Percentiles rank a stretch among this genome's conserved stretches.
Evolutionary conservation across 1,140 invertebrate genomes (phyloP).

Genomic region (Dreissena rostriformis): DNA sequence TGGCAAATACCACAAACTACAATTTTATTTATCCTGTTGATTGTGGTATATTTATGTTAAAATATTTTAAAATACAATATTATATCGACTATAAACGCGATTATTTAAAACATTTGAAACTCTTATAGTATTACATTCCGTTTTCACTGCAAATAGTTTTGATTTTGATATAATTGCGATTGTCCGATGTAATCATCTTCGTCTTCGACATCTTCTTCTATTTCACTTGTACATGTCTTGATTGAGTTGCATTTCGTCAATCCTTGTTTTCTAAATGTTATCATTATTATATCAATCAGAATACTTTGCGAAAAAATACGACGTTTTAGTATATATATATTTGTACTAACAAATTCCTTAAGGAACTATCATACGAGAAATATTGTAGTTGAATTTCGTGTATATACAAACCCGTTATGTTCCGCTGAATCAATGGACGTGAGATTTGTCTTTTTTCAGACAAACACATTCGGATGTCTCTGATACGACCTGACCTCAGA

Average conservation of each 20-base stretch:
- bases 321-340: neutral
- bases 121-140: neutral
- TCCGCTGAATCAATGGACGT: neutral
- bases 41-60: no score
- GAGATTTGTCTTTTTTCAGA: neutral
- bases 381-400: neutral
- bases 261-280: neutral
- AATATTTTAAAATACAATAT: no score
- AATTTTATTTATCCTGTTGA: no score
- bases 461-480: slow-evolving; percentile 3
- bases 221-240: neutral
- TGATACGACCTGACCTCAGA: slow-evolving; percentile 8
- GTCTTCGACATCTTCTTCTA: slow-evolving; percentile 8
- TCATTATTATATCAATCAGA: neutral
- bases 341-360: neutral
- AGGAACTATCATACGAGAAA: neutral
- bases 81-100: no score
- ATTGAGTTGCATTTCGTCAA: neutral
- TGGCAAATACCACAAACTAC: no score
- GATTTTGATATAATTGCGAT: neutral
- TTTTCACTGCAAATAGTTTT: slow-evolving; percentile 24
- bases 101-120: no score
- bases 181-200: slow-evolving; percentile 59
- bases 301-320: neutral
- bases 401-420: slow-evolving; percentile 4